phyloP scores from a whole-genome alignment of 2,113 vertebrate species.

The Galbula dea region DNA sequence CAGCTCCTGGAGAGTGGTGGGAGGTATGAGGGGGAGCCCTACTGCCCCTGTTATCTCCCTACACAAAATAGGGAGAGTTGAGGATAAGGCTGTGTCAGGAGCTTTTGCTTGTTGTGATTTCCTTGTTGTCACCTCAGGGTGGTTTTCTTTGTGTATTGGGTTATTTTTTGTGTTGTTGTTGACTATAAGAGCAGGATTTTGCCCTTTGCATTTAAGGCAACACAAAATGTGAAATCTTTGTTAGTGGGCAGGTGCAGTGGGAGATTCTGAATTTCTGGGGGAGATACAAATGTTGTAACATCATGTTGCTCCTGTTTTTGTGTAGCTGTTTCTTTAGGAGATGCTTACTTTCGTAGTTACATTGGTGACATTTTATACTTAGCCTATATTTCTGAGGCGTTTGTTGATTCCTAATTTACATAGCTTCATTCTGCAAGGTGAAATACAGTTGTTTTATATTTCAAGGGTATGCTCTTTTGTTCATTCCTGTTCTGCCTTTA shows the following conservation, averaged over 20 bases:
- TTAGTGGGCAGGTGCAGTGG: neutral
- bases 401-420: constrained; percentile 46
- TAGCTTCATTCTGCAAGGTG: neutral
- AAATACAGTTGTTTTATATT: constrained; percentile 27
- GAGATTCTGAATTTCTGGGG: neutral
- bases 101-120: neutral
- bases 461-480: constrained; percentile 36
- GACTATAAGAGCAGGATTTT: neutral
- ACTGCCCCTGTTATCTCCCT: neutral
- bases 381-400: neutral
- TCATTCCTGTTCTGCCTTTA: constrained; percentile 6
- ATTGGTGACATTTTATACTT: neutral
- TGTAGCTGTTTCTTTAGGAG: neutral
- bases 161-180: too few relatives aligned
- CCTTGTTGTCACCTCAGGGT: neutral
- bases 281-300: neutral
- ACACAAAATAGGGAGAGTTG: neutral
- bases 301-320: neutral
- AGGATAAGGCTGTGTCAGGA: too few relatives aligned
- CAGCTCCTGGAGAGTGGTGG: neutral
- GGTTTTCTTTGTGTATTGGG: too few relatives aligned
- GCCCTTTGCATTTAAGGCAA: neutral
- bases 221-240: neutral
- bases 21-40: fast-evolving
- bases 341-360: neutral